Evolutionary conservation across 2,888 invertebrate species (phyloP).

Genomic region (Hypomecis punctinalis): DNA sequence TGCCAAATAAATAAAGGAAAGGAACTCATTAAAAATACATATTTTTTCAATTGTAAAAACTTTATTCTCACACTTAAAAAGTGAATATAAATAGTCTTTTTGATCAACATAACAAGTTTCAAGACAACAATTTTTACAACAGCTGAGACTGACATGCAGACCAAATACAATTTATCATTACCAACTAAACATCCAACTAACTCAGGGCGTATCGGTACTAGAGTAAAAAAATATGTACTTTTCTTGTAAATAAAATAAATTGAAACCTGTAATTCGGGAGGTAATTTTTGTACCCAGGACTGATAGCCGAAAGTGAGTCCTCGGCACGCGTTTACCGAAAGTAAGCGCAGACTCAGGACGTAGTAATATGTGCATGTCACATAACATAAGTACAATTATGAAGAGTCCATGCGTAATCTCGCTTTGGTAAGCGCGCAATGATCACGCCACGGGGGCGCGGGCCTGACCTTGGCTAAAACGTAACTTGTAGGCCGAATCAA

Average conservation of each 20-base stretch:
- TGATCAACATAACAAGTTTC: constrained; percentile 54
- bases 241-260: constrained; percentile 16
- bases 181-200: constrained; percentile 39
- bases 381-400: constrained; percentile 15
- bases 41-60: constrained; percentile 65
- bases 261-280: constrained; percentile 14
- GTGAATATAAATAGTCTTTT: constrained; percentile 71
- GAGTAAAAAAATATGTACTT: constrained; percentile 44
- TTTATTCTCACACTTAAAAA: constrained; percentile 72
- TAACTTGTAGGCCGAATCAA: no score
- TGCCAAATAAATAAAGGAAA: constrained; percentile 40
- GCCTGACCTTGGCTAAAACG: neutral
- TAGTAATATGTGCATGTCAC: constrained; percentile 7
- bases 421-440: constrained; percentile 26
- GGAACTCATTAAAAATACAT: constrained; percentile 75
- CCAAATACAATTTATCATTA: constrained; percentile 41
- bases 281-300: constrained; percentile 36
- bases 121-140: constrained; percentile 46
- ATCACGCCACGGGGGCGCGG: neutral
- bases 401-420: constrained; percentile 1
- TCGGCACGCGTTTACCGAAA: constrained; percentile 36
- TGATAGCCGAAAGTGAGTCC: constrained; percentile 41
- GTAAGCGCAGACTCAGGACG: constrained; percentile 18
- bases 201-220: constrained; percentile 37
- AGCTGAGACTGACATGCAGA: constrained; percentile 43